These are phyloP conservation scores for Chondrilla cf. caribensis DNA, from an alignment of 37 sponge, comb jelly and placozoan species.

Conservation along the genomic window DNA sequence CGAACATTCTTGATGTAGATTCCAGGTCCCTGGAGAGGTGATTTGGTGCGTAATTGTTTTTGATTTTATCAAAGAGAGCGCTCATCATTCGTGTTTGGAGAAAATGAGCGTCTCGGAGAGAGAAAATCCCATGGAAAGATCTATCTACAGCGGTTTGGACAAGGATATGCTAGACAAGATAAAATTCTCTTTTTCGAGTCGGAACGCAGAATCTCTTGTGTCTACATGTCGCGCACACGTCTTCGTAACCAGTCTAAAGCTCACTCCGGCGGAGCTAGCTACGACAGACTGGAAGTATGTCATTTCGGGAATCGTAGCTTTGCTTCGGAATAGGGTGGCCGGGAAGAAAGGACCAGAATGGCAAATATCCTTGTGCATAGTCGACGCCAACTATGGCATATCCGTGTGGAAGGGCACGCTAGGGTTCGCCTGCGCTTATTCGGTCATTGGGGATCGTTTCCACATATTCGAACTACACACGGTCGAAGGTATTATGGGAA, in stretches of 20 bases:
- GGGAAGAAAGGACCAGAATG: conserved; percentile 47
- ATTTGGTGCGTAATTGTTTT: too few relatives aligned
- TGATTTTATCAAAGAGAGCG: too few relatives aligned
- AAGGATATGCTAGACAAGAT: conserved; percentile 62
- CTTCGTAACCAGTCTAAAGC: conserved; percentile 43
- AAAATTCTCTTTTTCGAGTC: conserved; percentile 67
- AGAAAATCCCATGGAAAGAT: not conserved
- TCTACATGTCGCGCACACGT: conserved; percentile 55
- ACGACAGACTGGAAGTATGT: conserved; percentile 68
- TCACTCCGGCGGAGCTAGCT: conserved; percentile 25
- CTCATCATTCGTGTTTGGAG: not conserved
- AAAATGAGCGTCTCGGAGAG: not conserved
- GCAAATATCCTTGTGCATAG: conserved; percentile 52
- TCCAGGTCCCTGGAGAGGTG: too few relatives aligned
- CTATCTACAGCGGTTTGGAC: not conserved
- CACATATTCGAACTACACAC: conserved; percentile 64
- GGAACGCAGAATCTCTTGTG: conserved; percentile 67
- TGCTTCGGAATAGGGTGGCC: conserved; percentile 59
- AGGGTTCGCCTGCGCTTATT: conserved; percentile 39
- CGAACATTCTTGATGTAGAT: too few relatives aligned
- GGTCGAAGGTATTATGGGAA: conserved; percentile 48
- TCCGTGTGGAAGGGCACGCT: conserved; percentile 68
- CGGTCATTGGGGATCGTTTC: conserved; percentile 63
- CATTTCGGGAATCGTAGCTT: conserved; percentile 54
- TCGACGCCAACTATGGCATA: conserved; percentile 55